Base-by-base conservation (phyloP, 2,113 vertebrate species). In the Pelodiscus sinensis region DNA sequence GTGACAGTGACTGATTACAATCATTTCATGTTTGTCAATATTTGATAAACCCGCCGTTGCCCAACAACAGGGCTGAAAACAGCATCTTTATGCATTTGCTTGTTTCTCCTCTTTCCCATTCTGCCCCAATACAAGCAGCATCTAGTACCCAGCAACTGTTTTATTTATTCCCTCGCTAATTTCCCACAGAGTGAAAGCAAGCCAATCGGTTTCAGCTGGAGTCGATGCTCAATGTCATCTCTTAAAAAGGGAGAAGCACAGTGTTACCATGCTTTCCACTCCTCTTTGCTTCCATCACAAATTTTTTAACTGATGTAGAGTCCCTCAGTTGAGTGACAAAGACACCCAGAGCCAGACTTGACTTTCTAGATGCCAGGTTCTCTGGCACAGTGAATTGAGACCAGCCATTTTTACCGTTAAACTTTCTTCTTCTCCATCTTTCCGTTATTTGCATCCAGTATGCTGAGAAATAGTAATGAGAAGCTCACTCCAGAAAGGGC, bases 1-100 rank as follows among this genome's bases (percentile, higher is more conserved):
- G 96, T 98, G 98, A 98, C 98, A 98, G 96, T 98, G 98, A 98
- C 97, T 98, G 98, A 99, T 98, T 98, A 97, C 95, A 95, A 97
- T 98, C 98, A 98, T 98, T 98, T 98, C 97, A 98, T 98, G 98
- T 98, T 98, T 98, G 98, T 98, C 97, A 98, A 98, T 98, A 98
- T 98, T 98, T 99, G 98, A 98, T 99, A 98, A 98, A 98, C 91
- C 97, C 97, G 93, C 93, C 5, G 97, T 98, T 98, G 98, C 97
- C 97, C 96, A 98, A 98, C 97, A 98, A 97, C 97, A 97, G 98
- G 98, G 97, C 93, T 97, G 93, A 97, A 96, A 93, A 92, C 95
- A 97, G 95, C 97, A 96, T 97, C 96, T 97, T 96, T 97, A 95
- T 97, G 95, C 93, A 92, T 96, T 97, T 96, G 6, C 65, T 95